A percentile compares a stretch with the other conserved stretches of the same genome.
These are phyloP conservation scores for Dryobotodes eremita DNA, from an alignment of 2,888 invertebrate species.

Conservation along the genomic window DNA sequence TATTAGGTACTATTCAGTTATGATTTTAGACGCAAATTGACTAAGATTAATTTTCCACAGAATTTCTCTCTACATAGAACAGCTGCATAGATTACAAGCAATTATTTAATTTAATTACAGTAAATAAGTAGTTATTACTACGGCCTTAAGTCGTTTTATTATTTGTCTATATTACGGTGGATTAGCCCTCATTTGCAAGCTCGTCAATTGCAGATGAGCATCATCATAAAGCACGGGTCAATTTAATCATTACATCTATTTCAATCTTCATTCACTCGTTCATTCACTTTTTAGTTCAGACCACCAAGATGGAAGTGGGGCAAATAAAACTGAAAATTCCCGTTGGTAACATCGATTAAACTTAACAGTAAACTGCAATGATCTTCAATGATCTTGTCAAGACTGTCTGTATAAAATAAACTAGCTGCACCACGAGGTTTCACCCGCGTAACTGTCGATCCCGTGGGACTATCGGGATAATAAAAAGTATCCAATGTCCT, in stretches of 20 bases:
- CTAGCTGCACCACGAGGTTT: too few relatives aligned
- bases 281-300: slow-evolving; percentile 44
- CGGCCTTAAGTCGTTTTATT: neutral
- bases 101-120: slow-evolving; percentile 16
- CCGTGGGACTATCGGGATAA: too few relatives aligned
- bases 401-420: slow-evolving; percentile 9
- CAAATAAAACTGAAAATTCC: slow-evolving; percentile 21
- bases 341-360: slow-evolving; percentile 27
- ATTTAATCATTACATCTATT: slow-evolving; percentile 59
- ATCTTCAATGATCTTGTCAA: slow-evolving; percentile 42
- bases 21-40: slow-evolving; percentile 4
- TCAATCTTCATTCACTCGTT: slow-evolving; percentile 42
- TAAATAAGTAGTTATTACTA: slow-evolving; percentile 2
- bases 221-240: slow-evolving; percentile 63
- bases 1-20: slow-evolving; percentile 26
- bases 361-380: slow-evolving; percentile 7
- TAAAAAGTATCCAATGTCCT: too few relatives aligned
- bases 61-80: slow-evolving; percentile 6
- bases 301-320: slow-evolving; percentile 44
- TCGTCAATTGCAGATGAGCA: slow-evolving; percentile 42
- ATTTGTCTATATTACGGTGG: slow-evolving; percentile 4
- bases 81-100: neutral
- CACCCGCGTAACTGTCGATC: too few relatives aligned
- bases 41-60: slow-evolving; percentile 18
- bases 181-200: slow-evolving; percentile 34